phyloP scores from a whole-genome alignment of 2,113 vertebrate genomes.

The Sceloporus tristichus region DNA sequence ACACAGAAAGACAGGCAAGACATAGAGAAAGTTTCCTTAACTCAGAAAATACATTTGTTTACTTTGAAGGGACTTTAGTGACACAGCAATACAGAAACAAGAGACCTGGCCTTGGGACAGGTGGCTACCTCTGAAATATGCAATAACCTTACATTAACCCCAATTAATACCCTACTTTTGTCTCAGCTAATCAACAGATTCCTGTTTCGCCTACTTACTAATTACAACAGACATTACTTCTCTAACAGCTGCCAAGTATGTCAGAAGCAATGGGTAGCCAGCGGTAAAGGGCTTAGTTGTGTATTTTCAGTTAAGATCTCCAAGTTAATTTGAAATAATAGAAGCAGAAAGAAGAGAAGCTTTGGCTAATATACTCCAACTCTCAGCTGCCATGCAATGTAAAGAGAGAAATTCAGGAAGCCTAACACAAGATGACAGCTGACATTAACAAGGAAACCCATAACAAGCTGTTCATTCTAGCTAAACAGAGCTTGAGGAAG shows the following conservation, averaged over 20 bases:
- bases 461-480: neutral
- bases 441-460: neutral
- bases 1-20: neutral
- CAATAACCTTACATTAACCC: neutral
- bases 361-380: neutral
- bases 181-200: neutral
- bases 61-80: neutral
- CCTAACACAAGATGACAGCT: neutral
- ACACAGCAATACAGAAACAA: neutral
- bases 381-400: neutral
- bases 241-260: neutral
- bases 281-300: neutral
- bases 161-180: neutral
- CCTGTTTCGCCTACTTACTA: neutral
- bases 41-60: conserved; percentile 2
- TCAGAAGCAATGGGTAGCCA: neutral
- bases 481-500: neutral
- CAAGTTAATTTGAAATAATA: neutral
- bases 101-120: neutral
- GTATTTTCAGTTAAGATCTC: neutral
- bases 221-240: neutral
- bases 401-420: neutral
- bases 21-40: neutral
- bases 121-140: neutral
- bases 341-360: neutral